These are phyloP conservation scores for Euschistus heros DNA, from an alignment of 1,140 invertebrate species.

Conservation along the genomic window DNA sequence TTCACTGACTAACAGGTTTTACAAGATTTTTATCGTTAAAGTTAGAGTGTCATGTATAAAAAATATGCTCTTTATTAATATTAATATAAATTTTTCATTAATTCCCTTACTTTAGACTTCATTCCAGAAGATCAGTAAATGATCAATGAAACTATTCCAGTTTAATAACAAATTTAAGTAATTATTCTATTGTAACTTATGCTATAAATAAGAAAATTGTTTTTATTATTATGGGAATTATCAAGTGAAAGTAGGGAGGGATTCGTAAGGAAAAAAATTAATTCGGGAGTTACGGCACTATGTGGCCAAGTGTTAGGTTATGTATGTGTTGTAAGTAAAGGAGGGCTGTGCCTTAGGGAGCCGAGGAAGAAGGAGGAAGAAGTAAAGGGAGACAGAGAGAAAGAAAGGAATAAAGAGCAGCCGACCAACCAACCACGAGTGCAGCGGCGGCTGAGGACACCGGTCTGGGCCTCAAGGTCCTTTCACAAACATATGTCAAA, in stretches of 20 bases:
- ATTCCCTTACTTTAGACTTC: too few species aligned
- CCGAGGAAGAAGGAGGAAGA: slow-evolving; percentile 8
- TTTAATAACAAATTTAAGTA: too few species aligned
- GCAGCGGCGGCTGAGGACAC: slow-evolving; percentile 27
- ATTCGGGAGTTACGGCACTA: too few species aligned
- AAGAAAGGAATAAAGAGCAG: background rate
- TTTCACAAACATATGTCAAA: background rate
- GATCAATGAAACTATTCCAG: too few species aligned
- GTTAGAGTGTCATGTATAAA: too few species aligned
- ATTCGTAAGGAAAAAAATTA: background rate
- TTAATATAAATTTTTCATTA: too few species aligned
- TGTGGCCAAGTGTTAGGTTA: background rate
- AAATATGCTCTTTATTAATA: too few species aligned
- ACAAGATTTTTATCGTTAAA: too few species aligned
- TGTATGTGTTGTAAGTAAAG: slow-evolving; percentile 1
- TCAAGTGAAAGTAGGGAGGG: background rate
- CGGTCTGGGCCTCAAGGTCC: slow-evolving; percentile 31
- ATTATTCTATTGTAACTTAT: too few species aligned
- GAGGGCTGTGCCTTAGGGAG: slow-evolving; percentile 10
- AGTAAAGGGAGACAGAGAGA: background rate
- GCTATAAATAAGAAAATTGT: too few species aligned
- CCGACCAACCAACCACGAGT: slow-evolving; percentile 15
- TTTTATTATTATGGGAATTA: background rate
- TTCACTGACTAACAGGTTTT: too few species aligned
- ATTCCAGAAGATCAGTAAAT: too few species aligned